Base-by-base conservation (phyloP, 1,140 invertebrate species). In the Solenopsis invicta region DNA sequence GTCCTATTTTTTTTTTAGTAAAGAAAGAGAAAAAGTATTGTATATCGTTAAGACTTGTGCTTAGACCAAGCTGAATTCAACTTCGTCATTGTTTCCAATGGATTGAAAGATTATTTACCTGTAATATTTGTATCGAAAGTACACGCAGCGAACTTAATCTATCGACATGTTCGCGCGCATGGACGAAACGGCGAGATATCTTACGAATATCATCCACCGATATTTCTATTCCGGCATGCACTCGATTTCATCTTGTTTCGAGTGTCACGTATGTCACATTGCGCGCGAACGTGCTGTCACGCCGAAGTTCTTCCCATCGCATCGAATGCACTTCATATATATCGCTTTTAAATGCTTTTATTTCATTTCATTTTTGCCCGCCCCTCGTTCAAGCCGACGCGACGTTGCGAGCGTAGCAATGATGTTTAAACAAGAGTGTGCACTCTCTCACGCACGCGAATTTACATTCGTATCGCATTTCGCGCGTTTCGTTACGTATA, bases 211-310 rank as follows among this genome's bases (percentile, higher is more conserved):
- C 66, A 45, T 74, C 41, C 56, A 29, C 67, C 41, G 4, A 37
- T 84, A 84, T 84, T 84, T 75, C 80, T 29, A 61, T 84, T 75
- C 13, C 69, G 29, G 4, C 29, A 29, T 48, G 56, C 54, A 29
- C 80, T 84, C 69, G 69, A 84, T 84, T 84, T 84, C 80, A 84
- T 59, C 80, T 74, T 50, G 80, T 62, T 29, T 75, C 69, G 54
- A 75, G 45, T 61, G 69, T 75, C 54, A 82, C 52, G 54, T 82
- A 72, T 59, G 41, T 82, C 56, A 84, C 54, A 75, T 75, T 62
- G n/a, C 80, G 24, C 18, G 67, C 45, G 54, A 84, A 75, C 69
- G 69, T 84, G 69, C 80, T 24, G 80, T 84, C 54, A 45, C 69
- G 80, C 4, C 12, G 18, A 4, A 75, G 59, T 61, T 81, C 41